Evolutionary conservation across 2,797 vertebrate genomes (phyloP), one percentile per base, ranked within the genome.

Genomic region (Anas flavirostris): DNA sequence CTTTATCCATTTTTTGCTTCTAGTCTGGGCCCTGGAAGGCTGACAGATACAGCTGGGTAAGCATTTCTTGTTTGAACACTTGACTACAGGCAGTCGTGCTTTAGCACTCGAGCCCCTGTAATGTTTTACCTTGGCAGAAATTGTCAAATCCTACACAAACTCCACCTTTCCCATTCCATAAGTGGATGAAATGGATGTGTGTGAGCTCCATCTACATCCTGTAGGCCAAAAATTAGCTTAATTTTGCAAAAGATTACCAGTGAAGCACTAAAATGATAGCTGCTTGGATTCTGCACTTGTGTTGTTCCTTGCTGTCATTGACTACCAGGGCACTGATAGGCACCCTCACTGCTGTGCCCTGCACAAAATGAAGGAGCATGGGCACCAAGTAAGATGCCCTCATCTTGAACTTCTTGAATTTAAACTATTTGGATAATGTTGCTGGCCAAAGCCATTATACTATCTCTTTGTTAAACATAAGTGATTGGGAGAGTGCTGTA

Each of bases 1-100:
- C 82, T 96, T 97, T 82, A 95, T 96, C 88, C 85, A 78, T 96
- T 96, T 95, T 94, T 96, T 90, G 75, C 70, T 70, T 74, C 33
- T 56, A 46, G 44, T 48, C 46, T 56, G 69, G 66, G 77, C 77
- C 79, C 53, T 55, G 62, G 69, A 66, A 91, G 72, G 66, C 83
- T 94, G 88, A 62, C 33, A 86, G 91, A 72, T 62, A 44, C 16
- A 90, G 82, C 15, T 1, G 58, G 72, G 46, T 59, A 93, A 96
- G 91, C 56, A 78, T 88, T 95, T 81, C 64, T 69, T 91, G 68
- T 66, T 35, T 44, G 44, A 58, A 58, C 33, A 41, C 62, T 41
- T 29, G 58, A 7, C 72, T 92, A 9, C 22, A 75, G 79, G 19
- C 35, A 58, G 73, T 5, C 4, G 0, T 37, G 85, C 87, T 35